Evolutionary conservation across 2,797 vertebrate species (phyloP), one percentile per base, ranked within the genome.

Genomic region (Chaenodraco wilsoni): DNA sequence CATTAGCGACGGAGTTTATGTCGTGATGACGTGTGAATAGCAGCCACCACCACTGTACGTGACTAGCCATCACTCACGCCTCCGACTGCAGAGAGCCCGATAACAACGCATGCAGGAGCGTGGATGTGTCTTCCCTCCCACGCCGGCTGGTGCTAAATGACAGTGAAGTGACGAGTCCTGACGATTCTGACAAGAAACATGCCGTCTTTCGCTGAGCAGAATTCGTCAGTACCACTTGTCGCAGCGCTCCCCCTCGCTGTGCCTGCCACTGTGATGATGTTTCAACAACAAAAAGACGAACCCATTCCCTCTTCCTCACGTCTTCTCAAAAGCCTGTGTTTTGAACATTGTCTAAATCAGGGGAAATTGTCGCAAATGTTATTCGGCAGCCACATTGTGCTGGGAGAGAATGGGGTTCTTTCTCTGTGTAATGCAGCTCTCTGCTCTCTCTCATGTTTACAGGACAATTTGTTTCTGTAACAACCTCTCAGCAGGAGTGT

Each of bases 101-200:
- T 88, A 83, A 86, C 74, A 65, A 87, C 71, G 60, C 33, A 37
- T 37, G 33, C 73, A 73, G 76, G 77, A 68, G 72, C 69, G 79
- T 85, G 87, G 73, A 86, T 77, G 82, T 84, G 79, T 89, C 86
- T 79, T 76, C 81, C 79, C 90, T 87, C 89, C 89, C 85, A 90
- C 89, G 65, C 81, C 50, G 65, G 71, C 84, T 79, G 81, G 37
- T 80, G 88, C 76, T 89, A 85, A 90, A 91, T 90, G 90, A 91
- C 88, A 89, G 86, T 79, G 81, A 85, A 80, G 88, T 84, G 91
- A 91, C 78, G 79, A 85, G 77, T 79, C 79, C 79, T 46, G 87
- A 74, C 69, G 74, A 80, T 84, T 82, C 60, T 84, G 79, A 88
- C 89, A 87, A 87, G 88, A 91, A 83, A 85, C 84, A 69, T 31